A percentile compares a stretch with the other conserved stretches of the same genome.
These are phyloP conservation scores for Empis stercorea DNA, from an alignment of 2,888 invertebrate genomes.

Conservation along the genomic window DNA sequence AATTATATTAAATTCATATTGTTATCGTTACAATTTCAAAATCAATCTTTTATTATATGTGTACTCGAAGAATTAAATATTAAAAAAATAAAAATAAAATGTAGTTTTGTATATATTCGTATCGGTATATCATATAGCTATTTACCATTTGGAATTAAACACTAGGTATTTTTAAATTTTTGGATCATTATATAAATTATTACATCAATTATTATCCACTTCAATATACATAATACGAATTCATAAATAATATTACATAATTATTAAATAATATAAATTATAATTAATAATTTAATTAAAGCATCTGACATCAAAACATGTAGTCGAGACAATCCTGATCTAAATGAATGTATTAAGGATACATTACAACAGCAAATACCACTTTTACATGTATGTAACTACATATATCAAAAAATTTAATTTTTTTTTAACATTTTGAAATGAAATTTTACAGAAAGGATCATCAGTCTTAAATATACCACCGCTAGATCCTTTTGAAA, in stretches of 20 bases:
- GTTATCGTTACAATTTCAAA: too few relatives aligned
- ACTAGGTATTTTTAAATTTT: too few relatives aligned
- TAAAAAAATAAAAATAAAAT: too few relatives aligned
- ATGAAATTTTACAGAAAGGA: slow-evolving; percentile 21
- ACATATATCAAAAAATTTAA: too few relatives aligned
- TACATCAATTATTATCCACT: too few relatives aligned
- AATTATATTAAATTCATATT: too few relatives aligned
- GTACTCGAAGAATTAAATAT: too few relatives aligned
- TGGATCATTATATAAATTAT: too few relatives aligned
- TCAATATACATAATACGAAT: neutral
- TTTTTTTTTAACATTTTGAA: neutral
- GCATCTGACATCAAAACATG: slow-evolving; percentile 44
- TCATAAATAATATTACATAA: neutral
- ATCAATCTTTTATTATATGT: too few relatives aligned
- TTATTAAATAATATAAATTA: neutral
- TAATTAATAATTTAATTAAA: slow-evolving; percentile 23
- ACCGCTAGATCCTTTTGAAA: slow-evolving; percentile 28
- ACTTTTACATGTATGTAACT: slow-evolving; percentile 21
- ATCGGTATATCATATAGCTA: too few relatives aligned
- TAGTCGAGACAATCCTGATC: slow-evolving; percentile 41
- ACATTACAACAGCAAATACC: slow-evolving; percentile 41
- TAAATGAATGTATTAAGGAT: slow-evolving; percentile 45
- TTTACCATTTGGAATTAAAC: too few relatives aligned
- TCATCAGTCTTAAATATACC: slow-evolving; percentile 29
- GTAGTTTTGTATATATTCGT: too few relatives aligned